Evolutionary conservation across 2,888 invertebrate species (phyloP), one percentile per base, ranked within the genome.

Genomic region (Ctenicera cuprea): DNA sequence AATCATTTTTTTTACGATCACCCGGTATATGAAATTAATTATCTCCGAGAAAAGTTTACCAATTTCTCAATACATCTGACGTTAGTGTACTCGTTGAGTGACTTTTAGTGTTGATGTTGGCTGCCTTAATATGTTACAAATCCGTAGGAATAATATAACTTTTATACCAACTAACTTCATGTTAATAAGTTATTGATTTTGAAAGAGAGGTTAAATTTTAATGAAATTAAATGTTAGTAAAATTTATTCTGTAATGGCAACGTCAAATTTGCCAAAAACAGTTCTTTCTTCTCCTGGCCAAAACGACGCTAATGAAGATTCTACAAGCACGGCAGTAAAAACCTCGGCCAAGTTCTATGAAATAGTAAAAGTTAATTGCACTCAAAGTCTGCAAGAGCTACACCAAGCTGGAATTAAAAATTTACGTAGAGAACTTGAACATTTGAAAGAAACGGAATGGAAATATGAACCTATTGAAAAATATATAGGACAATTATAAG

Each of bases 401-500:
- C 94, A 95, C 79, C 89, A 91, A 72, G 93, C 92, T 82, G 89
- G 94, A 76, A 89, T 95, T 69, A 92, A 93, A 85, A 87, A 89
- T 41, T 85, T 95, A 43, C 88, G 94, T 72, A 94, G 93, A 85
- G 94, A 95, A 86, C 86, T 95, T 69, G 94, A 94, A 78, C 92
- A 92, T 83, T 87, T 95, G n/a, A 94, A 93, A 83, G 90, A 92
- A 66, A 94, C 94, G 0, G 93, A 94, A 83, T 95, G 95, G 95
- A 92, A 93, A 86, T 95, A 93, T 87, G 92, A 93, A 64, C 87
- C 90, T 45, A 89, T 91, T 80, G 94, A 94, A 76, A 93, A 91
- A 85, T 92, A 90, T 71, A 90, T 91, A 84, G 90, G 90, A 20
- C 91, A 91, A 82, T 72, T 50, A 11, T 50, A n/a, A 37, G 20